Percentiles rank a stretch among this genome's conserved stretches.
These are phyloP conservation scores for Zygogramma bicolorata DNA, from an alignment of 2,888 invertebrate species.

Conservation along the genomic window DNA sequence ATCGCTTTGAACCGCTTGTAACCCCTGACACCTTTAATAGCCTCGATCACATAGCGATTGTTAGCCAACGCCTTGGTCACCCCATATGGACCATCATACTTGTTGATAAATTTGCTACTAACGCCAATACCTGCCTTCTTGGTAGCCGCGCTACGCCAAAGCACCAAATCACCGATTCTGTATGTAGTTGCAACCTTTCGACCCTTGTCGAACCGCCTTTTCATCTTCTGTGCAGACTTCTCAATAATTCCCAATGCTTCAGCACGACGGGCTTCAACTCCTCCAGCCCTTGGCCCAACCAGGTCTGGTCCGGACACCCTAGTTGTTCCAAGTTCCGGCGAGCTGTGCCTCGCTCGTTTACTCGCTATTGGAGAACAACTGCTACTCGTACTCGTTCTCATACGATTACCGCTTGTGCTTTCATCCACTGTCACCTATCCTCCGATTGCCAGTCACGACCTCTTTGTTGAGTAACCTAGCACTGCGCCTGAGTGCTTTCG, in stretches of 20 bases:
- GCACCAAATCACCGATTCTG: neutral
- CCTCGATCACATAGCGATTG: too few species aligned
- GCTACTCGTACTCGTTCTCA: too few species aligned
- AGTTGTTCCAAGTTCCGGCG: neutral
- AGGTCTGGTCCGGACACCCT: neutral
- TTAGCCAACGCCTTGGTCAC: too few species aligned
- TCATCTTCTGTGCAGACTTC: neutral
- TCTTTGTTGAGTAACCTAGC: neutral
- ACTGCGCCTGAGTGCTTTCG: neutral
- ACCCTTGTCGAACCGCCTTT: neutral
- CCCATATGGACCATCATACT: too few species aligned
- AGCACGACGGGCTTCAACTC: neutral
- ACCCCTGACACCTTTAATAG: too few species aligned
- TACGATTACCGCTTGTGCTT: too few species aligned
- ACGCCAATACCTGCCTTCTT: too few species aligned
- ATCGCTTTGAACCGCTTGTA: too few species aligned
- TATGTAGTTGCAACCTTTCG: neutral
- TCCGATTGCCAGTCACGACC: neutral
- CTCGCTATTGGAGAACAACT: too few species aligned
- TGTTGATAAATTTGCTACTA: too few species aligned
- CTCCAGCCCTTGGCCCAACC: neutral
- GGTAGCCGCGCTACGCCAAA: neutral
- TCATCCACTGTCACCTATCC: too few species aligned
- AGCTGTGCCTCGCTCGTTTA: too few species aligned
- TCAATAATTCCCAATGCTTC: neutral